Evolutionary conservation across 2,888 invertebrate species (phyloP), one percentile per base, ranked within the genome.

Genomic region (Laothoe populi): DNA sequence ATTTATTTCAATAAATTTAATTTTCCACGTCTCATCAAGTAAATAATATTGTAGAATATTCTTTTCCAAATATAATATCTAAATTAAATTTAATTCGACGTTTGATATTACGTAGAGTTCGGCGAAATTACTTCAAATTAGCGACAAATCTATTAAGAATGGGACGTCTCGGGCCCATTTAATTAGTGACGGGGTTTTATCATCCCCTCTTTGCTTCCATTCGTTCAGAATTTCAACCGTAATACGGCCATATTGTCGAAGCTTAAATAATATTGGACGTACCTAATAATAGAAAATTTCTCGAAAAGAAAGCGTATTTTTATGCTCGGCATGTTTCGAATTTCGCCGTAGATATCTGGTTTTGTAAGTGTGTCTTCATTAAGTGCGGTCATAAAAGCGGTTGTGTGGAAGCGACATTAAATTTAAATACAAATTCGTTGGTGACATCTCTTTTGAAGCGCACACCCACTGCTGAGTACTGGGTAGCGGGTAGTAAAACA

Each of bases 161-260:
- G 84, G 83, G 81, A 86, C 83, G 85, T 86, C 86, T 84, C 79
- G 76, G 77, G 84, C 82, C 86, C 87, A 88, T 91, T 92, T 92
- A 92, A 92, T 92, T 92, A 92, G 90, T 87, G 88, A 84, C 86
- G 73, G 82, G 87, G 86, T 90, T 92, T 91, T 90, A 92, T 90
- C 82, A 86, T 89, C 84, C 84, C 81, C 88, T 87, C 85, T 87
- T 87, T 82, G 80, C 83, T 81, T 81, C 79, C 79, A 78, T 87
- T 89, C 86, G 82, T 77, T 77, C 81, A 76, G 78, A 88, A 86
- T 86, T 87, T 86, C 79, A 82, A 81, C 82, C 78, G 80, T 86
- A 84, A 83, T 84, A 79, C 81, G 73, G 84, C 77, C 78, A 83
- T 89, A 88, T 88, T 84, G 84, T 84, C 77, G 81, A 81, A 78